Conservation (phyloP, 2,888 invertebrate species). For the Ctena decussata region DNA sequence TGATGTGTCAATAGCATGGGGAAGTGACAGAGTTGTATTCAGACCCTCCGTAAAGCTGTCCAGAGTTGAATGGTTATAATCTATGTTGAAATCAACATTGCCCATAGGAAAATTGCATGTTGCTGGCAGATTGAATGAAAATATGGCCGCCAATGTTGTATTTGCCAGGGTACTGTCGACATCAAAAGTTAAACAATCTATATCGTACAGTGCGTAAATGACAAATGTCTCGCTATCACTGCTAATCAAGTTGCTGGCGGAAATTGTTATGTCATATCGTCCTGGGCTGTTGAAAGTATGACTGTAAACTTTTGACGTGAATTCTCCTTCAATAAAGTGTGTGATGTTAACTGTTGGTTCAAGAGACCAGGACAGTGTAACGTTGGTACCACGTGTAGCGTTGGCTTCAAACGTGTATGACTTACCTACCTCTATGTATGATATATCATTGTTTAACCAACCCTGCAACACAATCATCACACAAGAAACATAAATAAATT, state of each 20-base stretch:
- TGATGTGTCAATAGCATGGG: not conserved
- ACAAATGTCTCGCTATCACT: not conserved
- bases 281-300: slow-evolving; percentile 11
- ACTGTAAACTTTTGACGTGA: not conserved
- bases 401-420: slow-evolving; percentile 23
- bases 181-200: not conserved
- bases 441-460: slow-evolving; percentile 21
- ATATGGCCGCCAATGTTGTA: not conserved
- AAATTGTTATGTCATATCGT: not conserved
- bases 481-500: too few species aligned
- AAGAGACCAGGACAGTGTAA: slow-evolving; percentile 14
- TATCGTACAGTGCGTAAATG: not conserved
- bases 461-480: slow-evolving; percentile 1
- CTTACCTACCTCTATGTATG: slow-evolving; percentile 22
- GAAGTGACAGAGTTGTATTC: not conserved
- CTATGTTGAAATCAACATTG: slow-evolving; percentile 33
- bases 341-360: not conserved
- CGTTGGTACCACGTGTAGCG: slow-evolving; percentile 34
- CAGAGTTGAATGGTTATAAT: slow-evolving; percentile 19
- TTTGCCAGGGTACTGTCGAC: not conserved
- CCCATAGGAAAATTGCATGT: slow-evolving; percentile 42
- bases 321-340: not conserved
- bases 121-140: not conserved
- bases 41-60: not conserved
- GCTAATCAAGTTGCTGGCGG: not conserved